phyloP scores from a whole-genome alignment of 2,113 vertebrate genomes.

The Corythaeola cristata region DNA sequence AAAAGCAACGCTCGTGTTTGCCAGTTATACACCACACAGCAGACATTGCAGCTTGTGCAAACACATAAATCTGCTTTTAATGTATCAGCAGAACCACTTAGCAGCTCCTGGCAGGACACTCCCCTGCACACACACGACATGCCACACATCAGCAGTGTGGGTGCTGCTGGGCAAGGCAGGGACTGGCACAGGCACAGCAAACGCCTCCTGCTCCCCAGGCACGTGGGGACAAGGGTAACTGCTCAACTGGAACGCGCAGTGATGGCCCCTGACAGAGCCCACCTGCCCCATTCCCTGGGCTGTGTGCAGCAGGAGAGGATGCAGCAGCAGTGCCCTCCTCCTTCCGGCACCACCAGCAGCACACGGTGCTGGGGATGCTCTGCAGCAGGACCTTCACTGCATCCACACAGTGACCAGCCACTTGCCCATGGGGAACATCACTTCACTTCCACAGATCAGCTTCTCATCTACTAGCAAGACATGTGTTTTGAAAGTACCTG shows the following conservation, averaged over 20 bases:
- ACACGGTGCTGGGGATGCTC: not conserved
- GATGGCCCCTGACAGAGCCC: no score
- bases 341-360: not conserved
- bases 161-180: not conserved
- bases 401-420: fast-evolving
- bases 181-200: not conserved
- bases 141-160: fast-evolving
- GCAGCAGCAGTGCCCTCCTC: not conserved
- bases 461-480: not conserved
- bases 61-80: not conserved
- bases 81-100: not conserved
- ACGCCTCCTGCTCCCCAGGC: not conserved
- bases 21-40: not conserved
- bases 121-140: not conserved
- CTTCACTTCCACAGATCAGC: not conserved
- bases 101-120: not conserved
- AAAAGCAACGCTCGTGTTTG: not conserved
- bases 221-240: fast-evolving
- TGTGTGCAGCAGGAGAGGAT: fast-evolving
- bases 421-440: not conserved
- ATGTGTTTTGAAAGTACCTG: not conserved
- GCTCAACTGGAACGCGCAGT: fast-evolving
- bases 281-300: not conserved
- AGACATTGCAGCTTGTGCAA: not conserved
- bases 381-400: not conserved